Evolutionary conservation across 2,113 vertebrate species (phyloP).

Genomic region (Hydrochoerus hydrochaeris): DNA sequence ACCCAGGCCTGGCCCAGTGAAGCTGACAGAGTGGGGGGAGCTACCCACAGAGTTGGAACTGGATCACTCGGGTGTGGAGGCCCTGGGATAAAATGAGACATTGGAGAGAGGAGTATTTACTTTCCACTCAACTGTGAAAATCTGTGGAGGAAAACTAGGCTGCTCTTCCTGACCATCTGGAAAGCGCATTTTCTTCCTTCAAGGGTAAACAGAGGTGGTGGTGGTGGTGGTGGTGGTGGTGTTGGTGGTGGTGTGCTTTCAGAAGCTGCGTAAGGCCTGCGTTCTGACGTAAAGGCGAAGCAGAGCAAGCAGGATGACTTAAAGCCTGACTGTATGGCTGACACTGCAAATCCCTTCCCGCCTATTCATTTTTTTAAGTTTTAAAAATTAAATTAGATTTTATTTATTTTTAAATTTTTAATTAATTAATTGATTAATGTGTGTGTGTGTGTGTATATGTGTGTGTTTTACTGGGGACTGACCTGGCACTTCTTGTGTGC

Average conservation of each 20-base stretch:
- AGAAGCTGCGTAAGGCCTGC: not conserved
- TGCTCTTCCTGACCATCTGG: constrained; percentile 17
- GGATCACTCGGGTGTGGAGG: not conserved
- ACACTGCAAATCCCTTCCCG: not conserved
- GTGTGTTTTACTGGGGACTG: not conserved
- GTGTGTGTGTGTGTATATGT: not conserved
- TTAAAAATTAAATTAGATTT: too few species aligned
- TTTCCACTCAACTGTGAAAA: not conserved
- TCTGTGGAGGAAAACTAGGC: not conserved
- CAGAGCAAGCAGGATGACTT: not conserved
- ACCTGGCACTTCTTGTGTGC: not conserved
- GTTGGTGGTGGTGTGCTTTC: not conserved
- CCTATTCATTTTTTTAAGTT: not conserved
- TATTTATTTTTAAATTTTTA: too few species aligned
- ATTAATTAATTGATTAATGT: not conserved
- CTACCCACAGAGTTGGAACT: not conserved
- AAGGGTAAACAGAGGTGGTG: not conserved
- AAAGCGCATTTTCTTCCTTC: not conserved
- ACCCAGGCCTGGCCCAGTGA: not conserved
- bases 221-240: not conserved
- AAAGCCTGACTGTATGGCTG: not conserved
- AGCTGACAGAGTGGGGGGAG: not conserved
- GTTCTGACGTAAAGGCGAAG: not conserved
- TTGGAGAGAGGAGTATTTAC: not conserved
- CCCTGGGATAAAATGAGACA: not conserved